Evolutionary conservation across 2,797 vertebrate genomes (phyloP).

Genomic region (Apogon hyalosoma): DNA sequence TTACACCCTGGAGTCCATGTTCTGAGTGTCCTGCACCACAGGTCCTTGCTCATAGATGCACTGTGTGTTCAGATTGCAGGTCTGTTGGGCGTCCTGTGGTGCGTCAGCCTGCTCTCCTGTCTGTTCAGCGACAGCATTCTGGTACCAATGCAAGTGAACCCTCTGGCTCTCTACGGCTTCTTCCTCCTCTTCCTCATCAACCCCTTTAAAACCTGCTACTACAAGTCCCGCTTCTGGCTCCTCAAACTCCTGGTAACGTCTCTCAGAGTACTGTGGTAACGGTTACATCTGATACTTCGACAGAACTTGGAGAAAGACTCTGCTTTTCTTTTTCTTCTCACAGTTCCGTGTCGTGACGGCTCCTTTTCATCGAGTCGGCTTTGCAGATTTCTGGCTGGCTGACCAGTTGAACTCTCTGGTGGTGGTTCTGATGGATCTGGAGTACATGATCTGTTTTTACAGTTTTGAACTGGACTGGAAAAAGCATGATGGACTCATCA

Average conservation of each 20-base stretch:
- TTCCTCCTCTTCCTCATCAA: conserved; percentile 98
- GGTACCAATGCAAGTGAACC: conserved; percentile 94
- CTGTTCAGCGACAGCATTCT: conserved; percentile 87
- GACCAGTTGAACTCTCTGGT: conserved; percentile 97
- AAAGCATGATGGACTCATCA: conserved; percentile 77
- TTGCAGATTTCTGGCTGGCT: conserved; percentile 99
- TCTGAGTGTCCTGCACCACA: too few relatives aligned
- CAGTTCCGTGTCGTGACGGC: conserved; percentile 98
- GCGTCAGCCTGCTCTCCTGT: conserved; percentile 94
- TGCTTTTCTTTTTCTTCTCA: background rate
- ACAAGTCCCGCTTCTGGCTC: conserved; percentile 99
- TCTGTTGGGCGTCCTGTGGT: conserved; percentile 96
- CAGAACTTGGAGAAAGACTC: conserved; percentile 1
- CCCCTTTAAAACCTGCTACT: conserved; percentile 98
- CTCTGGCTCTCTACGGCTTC: conserved; percentile 94
- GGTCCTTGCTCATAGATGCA: too few relatives aligned
- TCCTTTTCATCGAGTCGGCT: conserved; percentile 97
- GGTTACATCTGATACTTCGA: too few relatives aligned
- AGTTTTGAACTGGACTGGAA: conserved; percentile 94
- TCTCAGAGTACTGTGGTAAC: background rate
- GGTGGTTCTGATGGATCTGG: conserved; percentile 95
- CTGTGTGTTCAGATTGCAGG: conserved; percentile 90
- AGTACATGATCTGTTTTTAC: conserved; percentile 99
- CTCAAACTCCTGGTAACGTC: conserved; percentile 94
- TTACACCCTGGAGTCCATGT: too few relatives aligned